Evolutionary conservation across 2,113 vertebrate species (phyloP).

Genomic region (Eptesicus fuscus): DNA sequence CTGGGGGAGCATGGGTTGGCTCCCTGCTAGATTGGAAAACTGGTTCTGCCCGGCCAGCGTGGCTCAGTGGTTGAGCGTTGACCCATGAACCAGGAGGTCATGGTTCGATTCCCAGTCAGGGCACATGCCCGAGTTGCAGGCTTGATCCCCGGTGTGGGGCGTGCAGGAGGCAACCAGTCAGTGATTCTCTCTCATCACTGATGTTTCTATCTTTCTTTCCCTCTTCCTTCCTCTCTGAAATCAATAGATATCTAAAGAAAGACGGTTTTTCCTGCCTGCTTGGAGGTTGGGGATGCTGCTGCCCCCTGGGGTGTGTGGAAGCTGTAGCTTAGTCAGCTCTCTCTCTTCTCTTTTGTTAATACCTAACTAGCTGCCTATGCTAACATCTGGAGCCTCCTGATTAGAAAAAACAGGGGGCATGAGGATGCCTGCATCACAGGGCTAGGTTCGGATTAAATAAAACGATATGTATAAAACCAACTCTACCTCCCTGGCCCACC

Average conservation of each 20-base stretch:
- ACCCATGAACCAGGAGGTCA: no score
- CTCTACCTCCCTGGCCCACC: not conserved
- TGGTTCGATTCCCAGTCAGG: no score
- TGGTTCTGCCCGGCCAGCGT: no score
- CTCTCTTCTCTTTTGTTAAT: not conserved
- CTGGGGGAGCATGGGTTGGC: not conserved
- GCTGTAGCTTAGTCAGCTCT: not conserved
- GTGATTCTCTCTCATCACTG: no score
- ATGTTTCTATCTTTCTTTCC: no score
- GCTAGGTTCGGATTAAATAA: not conserved
- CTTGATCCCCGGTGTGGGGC: no score
- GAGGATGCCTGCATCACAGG: not conserved
- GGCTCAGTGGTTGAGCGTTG: not conserved
- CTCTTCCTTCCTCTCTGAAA: no score
- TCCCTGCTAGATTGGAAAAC: not conserved
- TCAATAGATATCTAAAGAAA: no score
- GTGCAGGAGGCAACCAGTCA: no score
- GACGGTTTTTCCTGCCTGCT: not conserved
- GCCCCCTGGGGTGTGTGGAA: not conserved
- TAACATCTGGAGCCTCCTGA: not conserved
- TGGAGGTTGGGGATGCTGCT: not conserved
- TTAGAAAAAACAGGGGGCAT: not conserved
- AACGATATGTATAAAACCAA: not conserved
- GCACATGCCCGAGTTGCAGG: no score
- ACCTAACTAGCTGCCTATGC: not conserved